phyloP scores from a whole-genome alignment of 2,888 invertebrate species.

The Chymomyza amoena region DNA sequence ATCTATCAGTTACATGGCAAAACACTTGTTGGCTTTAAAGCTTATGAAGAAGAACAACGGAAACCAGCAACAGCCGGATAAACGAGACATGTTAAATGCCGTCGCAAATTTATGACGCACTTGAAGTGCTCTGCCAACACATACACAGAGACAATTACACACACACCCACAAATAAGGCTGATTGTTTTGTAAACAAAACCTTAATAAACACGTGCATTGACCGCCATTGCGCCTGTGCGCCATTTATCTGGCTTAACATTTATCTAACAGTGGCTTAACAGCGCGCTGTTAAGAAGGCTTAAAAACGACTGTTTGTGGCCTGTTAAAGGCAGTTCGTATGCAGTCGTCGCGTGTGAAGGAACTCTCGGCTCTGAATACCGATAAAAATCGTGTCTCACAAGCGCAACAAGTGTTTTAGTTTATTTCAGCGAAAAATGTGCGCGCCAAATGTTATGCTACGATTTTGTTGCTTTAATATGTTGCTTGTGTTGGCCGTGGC shows the following conservation, averaged over 20 bases:
- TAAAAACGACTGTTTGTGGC: background rate
- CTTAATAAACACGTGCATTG: slow-evolving; percentile 31
- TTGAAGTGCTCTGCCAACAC: background rate
- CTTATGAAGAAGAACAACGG: too few relatives aligned
- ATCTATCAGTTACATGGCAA: too few relatives aligned
- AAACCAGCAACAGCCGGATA: background rate
- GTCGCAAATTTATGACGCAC: background rate
- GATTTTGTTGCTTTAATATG: background rate
- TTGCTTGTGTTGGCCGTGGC: background rate
- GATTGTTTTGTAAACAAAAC: slow-evolving; percentile 37
- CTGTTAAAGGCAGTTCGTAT: background rate
- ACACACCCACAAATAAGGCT: background rate
- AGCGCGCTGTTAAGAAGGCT: background rate
- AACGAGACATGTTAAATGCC: background rate
- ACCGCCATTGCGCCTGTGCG: slow-evolving; percentile 39
- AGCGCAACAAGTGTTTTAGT: slow-evolving; percentile 26
- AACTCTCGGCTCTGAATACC: slow-evolving; percentile 31
- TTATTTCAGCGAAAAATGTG: background rate
- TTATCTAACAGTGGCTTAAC: slow-evolving; percentile 35
- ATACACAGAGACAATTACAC: background rate
- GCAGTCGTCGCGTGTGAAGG: background rate
- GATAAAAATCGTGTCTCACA: slow-evolving; percentile 43
- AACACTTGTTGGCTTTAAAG: too few relatives aligned
- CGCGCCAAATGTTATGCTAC: slow-evolving; percentile 21
- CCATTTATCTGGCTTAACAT: slow-evolving; percentile 15